phyloP scores from a whole-genome alignment of 2,888 invertebrate species.

The Apodemia duryi region DNA sequence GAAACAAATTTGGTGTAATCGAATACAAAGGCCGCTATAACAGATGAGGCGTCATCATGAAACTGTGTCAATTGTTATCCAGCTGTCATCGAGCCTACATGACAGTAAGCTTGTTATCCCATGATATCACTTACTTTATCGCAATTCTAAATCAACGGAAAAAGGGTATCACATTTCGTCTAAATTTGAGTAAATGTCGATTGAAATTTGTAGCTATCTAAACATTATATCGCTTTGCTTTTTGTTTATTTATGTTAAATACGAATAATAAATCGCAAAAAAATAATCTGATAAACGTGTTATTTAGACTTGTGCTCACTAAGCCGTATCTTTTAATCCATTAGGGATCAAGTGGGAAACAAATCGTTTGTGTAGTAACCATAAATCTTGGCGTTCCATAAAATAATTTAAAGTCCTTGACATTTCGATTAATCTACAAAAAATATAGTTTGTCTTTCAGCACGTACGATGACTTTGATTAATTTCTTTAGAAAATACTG shows the following conservation, averaged over 20 bases:
- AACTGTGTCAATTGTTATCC: conserved; percentile 32
- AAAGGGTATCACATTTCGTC: background rate
- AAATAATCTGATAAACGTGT: background rate
- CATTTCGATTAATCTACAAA: background rate
- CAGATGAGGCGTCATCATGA: conserved; percentile 31
- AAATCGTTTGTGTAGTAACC: background rate
- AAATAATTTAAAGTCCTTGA: background rate
- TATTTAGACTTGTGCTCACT: background rate
- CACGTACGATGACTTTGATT: too few species aligned
- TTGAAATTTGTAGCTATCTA: background rate
- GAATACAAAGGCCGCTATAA: conserved; percentile 28
- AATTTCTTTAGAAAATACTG: too few species aligned
- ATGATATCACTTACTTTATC: conserved; percentile 13
- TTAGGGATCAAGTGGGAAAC: conserved; percentile 7
- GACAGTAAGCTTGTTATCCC: conserved; percentile 20
- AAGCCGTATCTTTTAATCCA: conserved; percentile 6
- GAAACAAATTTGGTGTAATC: conserved; percentile 14
- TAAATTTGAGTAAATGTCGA: background rate
- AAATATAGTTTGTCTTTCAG: background rate
- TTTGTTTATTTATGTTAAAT: background rate
- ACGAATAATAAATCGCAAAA: background rate
- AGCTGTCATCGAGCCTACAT: conserved; percentile 26
- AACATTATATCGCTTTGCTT: too few species aligned
- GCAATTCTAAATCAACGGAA: conserved; percentile 7
- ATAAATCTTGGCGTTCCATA: conserved; percentile 5